Base-by-base conservation (phyloP, 1,140 invertebrate species). In the Aphaenogaster ashmeadi region DNA sequence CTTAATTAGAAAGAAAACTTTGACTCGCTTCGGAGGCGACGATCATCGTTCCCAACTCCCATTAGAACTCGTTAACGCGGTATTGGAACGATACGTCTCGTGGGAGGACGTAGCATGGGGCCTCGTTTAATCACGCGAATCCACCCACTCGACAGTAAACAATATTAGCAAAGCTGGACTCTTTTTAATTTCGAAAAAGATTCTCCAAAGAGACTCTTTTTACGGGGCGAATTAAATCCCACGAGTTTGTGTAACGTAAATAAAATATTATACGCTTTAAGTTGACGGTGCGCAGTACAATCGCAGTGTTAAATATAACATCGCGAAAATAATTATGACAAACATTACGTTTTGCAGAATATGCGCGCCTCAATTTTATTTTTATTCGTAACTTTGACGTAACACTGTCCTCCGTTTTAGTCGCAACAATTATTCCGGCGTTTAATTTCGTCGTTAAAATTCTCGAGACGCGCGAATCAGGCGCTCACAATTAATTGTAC, bases 1-100 rank as follows among this genome's bases (percentile, higher is more conserved):
- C 94, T 95, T 95, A 95, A 94, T 95, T 94, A 94, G 92, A 94
- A 94, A 93, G 94, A 94, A 94, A 94, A 94, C 91, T 94, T 93
- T 92, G 92, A 93, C 92, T 93, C 89, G 92, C 90, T 92, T 90
- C 89, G 80, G 89, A 89, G 91, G 92, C 92, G 92, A 92, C 93
- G 93, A 94, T 94, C 93, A 95, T 94, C 94, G 94, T 95, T 95
- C 91, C 93, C 91, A 94, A 95, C 93, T 94, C 93, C 94, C 93
- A 94, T 94, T 94, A 94, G 93, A 94, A 93, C 93, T 94, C 94
- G 93, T 94, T 95, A 95, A 94, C 93, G 93, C 92, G 92, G 92
- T 94, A 94, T 95, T 94, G 93, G 90, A 94, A 93, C 93, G 92
- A 95, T 95, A 94, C 94, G 91, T 95, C 93, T 94, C 92, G 89